Conservation (phyloP, 2,888 invertebrate genomes). For the Lepas anatifera region DNA sequence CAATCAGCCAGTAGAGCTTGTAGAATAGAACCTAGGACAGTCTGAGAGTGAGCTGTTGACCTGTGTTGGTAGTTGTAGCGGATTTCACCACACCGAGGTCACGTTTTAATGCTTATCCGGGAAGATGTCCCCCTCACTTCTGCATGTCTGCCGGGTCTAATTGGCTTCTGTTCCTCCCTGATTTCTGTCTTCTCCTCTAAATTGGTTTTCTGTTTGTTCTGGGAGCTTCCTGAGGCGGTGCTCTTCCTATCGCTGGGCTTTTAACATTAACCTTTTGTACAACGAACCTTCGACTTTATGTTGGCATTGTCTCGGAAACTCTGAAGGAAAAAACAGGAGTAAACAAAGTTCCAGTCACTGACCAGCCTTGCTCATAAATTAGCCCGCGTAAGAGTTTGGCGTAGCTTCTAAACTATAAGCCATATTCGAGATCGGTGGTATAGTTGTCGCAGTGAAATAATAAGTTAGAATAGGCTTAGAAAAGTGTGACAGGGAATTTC, state of each 20-base stretch:
- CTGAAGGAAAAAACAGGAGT: too few relatives aligned
- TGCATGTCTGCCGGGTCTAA: constrained; percentile 4
- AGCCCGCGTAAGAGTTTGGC: too few relatives aligned
- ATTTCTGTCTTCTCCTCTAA: neutral
- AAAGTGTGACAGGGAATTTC: too few relatives aligned
- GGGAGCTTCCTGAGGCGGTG: neutral
- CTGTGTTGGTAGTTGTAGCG: neutral
- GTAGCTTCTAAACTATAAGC: neutral
- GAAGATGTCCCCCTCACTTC: neutral
- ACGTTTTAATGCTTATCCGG: neutral
- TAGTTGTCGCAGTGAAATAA: neutral
- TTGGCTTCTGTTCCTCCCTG: neutral
- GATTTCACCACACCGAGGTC: neutral
- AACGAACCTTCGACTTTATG: too few relatives aligned
- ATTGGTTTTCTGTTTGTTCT: neutral
- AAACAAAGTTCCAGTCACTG: too few relatives aligned
- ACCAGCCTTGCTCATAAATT: too few relatives aligned
- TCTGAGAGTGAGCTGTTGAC: too few relatives aligned
- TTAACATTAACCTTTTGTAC: constrained; percentile 3
- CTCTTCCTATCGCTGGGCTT: neutral
- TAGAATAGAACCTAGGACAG: neutral
- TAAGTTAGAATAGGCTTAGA: neutral
- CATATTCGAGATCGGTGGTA: too few relatives aligned
- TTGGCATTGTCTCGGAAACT: too few relatives aligned
- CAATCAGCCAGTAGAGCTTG: constrained; percentile 3